Evolutionary conservation across 2,888 invertebrate genomes (phyloP).

Genomic region (Anticlea derivata): DNA sequence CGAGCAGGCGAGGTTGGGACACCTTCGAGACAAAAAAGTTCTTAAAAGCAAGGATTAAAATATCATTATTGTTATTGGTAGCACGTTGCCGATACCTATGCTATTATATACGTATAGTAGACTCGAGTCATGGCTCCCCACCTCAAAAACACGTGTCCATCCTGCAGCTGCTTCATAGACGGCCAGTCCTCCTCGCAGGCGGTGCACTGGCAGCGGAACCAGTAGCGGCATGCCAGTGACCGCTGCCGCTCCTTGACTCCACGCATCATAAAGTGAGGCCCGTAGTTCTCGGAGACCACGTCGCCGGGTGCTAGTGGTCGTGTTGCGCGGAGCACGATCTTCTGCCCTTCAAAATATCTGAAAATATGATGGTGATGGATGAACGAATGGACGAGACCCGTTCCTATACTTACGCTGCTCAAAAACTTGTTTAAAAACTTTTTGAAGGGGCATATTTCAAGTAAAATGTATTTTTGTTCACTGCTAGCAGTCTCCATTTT

Average conservation of each 20-base stretch:
- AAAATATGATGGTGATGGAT: background rate
- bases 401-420: too few relatives aligned
- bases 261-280: conserved; percentile 86
- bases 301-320: conserved; percentile 87
- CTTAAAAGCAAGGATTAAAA: too few relatives aligned
- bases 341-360: conserved; percentile 90
- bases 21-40: conserved; percentile 43
- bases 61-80: too few relatives aligned
- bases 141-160: conserved; percentile 60
- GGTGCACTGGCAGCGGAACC: conserved; percentile 89
- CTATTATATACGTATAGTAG: too few relatives aligned
- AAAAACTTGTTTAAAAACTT: too few relatives aligned
- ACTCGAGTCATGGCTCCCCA: conserved; percentile 21
- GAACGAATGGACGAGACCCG: too few relatives aligned
- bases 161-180: conserved; percentile 80
- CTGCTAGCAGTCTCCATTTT: too few relatives aligned
- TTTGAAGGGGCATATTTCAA: too few relatives aligned
- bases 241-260: conserved; percentile 85
- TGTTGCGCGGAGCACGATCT: conserved; percentile 87
- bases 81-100: too few relatives aligned
- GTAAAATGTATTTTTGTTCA: too few relatives aligned
- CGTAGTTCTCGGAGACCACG: conserved; percentile 92
- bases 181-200: conserved; percentile 92
- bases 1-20: conserved; percentile 59
- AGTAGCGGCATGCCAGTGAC: conserved; percentile 88